A percentile compares a stretch with the other conserved stretches of the same genome.
Conservation (phyloP, 2,888 invertebrate genomes). For the Netelia melanura region DNA sequence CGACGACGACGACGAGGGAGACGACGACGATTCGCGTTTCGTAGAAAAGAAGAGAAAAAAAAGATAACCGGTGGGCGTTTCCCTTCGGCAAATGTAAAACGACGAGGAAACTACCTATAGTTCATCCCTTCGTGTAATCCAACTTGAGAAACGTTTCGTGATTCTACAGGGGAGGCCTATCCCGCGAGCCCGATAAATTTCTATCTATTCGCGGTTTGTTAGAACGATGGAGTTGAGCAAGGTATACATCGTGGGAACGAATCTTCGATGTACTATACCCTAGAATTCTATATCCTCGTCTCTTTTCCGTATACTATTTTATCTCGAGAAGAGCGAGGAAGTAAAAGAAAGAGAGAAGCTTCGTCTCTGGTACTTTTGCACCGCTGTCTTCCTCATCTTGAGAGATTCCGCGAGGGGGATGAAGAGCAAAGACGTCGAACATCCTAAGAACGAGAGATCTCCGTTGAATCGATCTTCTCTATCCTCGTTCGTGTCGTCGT, state of each 20-base stretch:
- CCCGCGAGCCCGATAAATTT: conserved; percentile 22
- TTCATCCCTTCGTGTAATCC: conserved; percentile 12
- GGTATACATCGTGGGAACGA: conserved; percentile 35
- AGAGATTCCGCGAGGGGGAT: conserved; percentile 20
- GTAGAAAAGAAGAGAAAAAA: background rate
- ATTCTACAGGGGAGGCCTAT: background rate
- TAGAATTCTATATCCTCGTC: conserved; percentile 8
- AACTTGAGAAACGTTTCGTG: conserved; percentile 26
- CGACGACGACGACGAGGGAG: conserved; percentile 5
- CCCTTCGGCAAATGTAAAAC: conserved; percentile 15
- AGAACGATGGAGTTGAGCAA: conserved; percentile 9
- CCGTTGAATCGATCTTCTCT: conserved; percentile 57
- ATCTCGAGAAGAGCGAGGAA: conserved; percentile 13
- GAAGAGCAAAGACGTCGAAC: conserved; percentile 48
- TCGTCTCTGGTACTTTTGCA: conserved; percentile 25
- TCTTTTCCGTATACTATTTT: conserved; percentile 11
- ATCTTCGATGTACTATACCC: conserved; percentile 14
- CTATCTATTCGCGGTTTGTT: conserved; percentile 39
- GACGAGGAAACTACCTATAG: background rate
- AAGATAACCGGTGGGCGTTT: conserved; percentile 15
- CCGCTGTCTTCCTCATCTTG: conserved; percentile 31
- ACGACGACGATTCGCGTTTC: conserved; percentile 31
- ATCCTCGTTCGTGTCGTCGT: conserved; percentile 38
- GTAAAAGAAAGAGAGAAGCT: conserved; percentile 6
- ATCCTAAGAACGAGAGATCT: conserved; percentile 63